Conservation (phyloP, 1,140 invertebrate species). For the Nephotettix cincticeps region DNA sequence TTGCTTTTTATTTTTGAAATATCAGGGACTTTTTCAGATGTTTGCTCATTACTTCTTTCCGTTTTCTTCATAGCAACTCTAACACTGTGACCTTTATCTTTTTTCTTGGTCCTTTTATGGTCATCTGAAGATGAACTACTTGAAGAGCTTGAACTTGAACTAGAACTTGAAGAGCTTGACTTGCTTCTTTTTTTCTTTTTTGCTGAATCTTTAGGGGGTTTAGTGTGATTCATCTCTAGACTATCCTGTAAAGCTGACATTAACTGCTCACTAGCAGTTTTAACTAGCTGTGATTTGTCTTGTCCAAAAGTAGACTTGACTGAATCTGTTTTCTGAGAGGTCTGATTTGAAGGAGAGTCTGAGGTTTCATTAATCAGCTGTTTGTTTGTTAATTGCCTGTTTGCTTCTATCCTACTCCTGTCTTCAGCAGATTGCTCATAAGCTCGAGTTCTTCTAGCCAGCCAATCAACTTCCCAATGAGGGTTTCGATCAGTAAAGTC, state of each 20-base stretch:
- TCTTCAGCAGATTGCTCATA: constrained; percentile 51
- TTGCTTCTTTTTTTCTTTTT: constrained; percentile 42
- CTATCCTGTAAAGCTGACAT: neutral
- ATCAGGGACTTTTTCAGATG: neutral
- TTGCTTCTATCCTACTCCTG: constrained; percentile 46
- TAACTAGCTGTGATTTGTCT: constrained; percentile 13
- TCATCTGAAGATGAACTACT: neutral
- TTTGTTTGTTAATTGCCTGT: neutral
- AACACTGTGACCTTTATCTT: neutral
- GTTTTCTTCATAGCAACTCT: neutral
- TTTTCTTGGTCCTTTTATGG: neutral
- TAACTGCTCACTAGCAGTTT: constrained; percentile 8
- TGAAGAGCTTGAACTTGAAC: constrained; percentile 19
- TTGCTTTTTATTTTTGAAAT: neutral
- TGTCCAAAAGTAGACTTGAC: neutral
- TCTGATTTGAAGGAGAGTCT: neutral
- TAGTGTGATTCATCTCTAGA: neutral
- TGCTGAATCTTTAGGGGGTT: neutral
- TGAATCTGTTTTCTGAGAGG: neutral
- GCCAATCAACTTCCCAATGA: constrained; percentile 82
- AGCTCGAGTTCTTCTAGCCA: constrained; percentile 74
- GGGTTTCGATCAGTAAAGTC: constrained; percentile 77
- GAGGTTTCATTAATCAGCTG: neutral
- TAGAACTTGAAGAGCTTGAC: constrained; percentile 40
- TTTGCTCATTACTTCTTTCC: neutral